Evolutionary conservation across 2,888 invertebrate genomes (phyloP).

Genomic region (Autographa gamma): DNA sequence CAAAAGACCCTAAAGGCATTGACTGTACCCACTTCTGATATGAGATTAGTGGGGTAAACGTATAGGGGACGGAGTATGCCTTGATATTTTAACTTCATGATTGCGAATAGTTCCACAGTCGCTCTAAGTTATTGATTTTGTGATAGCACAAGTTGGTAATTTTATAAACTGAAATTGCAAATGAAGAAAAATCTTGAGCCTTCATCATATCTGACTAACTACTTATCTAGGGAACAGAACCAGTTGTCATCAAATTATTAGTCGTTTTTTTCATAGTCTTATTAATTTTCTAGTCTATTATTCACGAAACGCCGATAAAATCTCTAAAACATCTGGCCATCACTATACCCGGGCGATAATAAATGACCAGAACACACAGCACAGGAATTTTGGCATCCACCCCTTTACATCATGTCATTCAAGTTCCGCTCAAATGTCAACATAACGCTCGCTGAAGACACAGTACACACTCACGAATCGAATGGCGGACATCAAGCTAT

Average conservation of each 20-base stretch:
- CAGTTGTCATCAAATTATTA: no score
- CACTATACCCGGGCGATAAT: no score
- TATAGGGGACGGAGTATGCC: conserved; percentile 15
- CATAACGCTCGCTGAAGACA: background rate
- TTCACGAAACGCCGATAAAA: no score
- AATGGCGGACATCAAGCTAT: conserved; percentile 37
- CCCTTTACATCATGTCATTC: background rate
- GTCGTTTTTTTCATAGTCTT: no score
- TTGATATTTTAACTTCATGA: background rate
- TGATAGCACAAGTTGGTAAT: no score
- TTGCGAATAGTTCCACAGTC: background rate
- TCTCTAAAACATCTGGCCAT: no score
- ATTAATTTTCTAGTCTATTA: no score
- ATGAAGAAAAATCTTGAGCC: no score
- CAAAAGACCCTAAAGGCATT: conserved; percentile 34
- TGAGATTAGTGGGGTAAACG: conserved; percentile 42
- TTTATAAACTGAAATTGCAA: no score
- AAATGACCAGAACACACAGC: no score
- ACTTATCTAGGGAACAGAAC: no score
- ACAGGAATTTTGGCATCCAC: background rate
- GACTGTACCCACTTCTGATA: conserved; percentile 33
- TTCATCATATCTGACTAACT: no score
- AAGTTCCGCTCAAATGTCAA: background rate
- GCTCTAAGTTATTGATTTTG: background rate
- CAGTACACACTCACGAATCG: conserved; percentile 12